Base-by-base conservation (phyloP, 2,113 vertebrate genomes). In the Engraulis encrasicolus region DNA sequence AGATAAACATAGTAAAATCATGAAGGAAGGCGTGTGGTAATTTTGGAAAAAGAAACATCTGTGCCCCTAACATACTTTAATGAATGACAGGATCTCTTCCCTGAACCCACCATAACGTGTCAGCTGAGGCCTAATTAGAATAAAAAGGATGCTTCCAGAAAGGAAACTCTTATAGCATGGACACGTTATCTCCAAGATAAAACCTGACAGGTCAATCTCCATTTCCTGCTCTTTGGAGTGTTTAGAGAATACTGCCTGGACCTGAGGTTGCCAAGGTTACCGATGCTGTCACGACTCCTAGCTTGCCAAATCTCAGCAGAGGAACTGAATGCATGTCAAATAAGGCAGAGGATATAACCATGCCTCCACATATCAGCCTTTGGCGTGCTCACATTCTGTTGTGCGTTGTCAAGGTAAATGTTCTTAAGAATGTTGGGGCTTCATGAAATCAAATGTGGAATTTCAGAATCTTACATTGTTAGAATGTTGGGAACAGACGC, bases 221-320 rank as follows among this genome's bases (percentile, higher is more conserved):
- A 81, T 77, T 37, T 50, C 31, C 6, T 48, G 74, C 66, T 74
- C 66, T 5, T 34, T 31, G 23, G 27, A 66, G 23, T 78, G 66
- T 85, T 80, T 19, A 0, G 27, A 80, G 37, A 61, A 54, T 82
- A 84, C 78, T 71, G n/a, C 45, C 85, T 78, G 84, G 12, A 19
- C 50, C 49, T 80, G 81, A 23, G 78, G 90, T 91, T 93, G 84
- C 92, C 91, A 92, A 85, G 88, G 90, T 82, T 90, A 94, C 92
- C 81, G 77, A 34, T 90, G 82, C 85, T 80, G 50, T 85, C 87
- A 82, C 82, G 77, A 52, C 82, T 0, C 38, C 37, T 83, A 85
- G 90, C 87, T 87, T 78, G 87, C 77, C 78, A 45, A 85, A 85
- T 78, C 58, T 79, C 52, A 49, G 38, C 52, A 84, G 83, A 86